Evolutionary conservation across 2,797 vertebrate species (phyloP).

Genomic region (Aeoliscus strigatus): DNA sequence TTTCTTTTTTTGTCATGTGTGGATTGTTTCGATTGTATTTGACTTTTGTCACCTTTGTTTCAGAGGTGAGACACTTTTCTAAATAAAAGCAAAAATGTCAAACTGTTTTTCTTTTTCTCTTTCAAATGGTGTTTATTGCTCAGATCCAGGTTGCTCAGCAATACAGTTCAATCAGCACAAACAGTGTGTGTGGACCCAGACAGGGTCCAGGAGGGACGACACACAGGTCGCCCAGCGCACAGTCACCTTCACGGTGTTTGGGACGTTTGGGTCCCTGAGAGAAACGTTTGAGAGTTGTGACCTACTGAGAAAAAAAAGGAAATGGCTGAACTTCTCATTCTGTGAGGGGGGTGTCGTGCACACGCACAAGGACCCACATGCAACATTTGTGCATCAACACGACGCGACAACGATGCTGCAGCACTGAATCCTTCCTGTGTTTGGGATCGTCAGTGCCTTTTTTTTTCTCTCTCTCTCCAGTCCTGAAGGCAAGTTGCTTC

Average conservation of each 20-base stretch:
- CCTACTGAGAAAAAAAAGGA: constrained; percentile 61
- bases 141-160: constrained; percentile 80
- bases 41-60: constrained; percentile 6
- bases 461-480: constrained; percentile 28
- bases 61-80: constrained; percentile 5
- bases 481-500: constrained; percentile 23
- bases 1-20: no score
- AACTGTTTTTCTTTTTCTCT: constrained; percentile 19
- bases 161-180: constrained; percentile 77
- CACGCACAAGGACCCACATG: no score
- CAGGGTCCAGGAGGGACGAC: constrained; percentile 47
- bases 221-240: constrained; percentile 56
- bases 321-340: no score
- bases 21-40: no score
- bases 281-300: constrained; percentile 58
- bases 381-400: constrained; percentile 60
- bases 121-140: constrained; percentile 81
- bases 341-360: no score
- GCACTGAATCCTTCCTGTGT: constrained; percentile 40
- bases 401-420: constrained; percentile 50
- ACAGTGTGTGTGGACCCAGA: constrained; percentile 69
- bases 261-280: constrained; percentile 63
- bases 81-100: constrained; percentile 10
- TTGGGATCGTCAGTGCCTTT: constrained; percentile 43
- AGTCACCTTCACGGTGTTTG: constrained; percentile 61